Evolutionary conservation across 2,113 vertebrate species (phyloP).

Genomic region (Pleuronectes platessa): DNA sequence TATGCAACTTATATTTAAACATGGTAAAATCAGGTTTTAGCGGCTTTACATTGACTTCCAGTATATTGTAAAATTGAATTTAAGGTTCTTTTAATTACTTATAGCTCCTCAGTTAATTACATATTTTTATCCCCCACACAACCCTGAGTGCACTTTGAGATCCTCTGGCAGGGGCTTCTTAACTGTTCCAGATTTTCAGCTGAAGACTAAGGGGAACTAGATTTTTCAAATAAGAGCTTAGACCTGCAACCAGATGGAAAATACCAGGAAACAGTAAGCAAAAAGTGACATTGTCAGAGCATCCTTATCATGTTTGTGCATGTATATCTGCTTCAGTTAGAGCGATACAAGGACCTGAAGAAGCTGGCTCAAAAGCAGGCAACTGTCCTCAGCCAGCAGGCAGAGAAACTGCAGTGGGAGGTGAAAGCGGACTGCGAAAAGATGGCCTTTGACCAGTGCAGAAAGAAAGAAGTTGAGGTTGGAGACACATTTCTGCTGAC

Average conservation of each 20-base stretch:
- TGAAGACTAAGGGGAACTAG: no score
- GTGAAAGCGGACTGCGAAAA: slow-evolving; percentile 86
- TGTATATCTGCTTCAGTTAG: slow-evolving; percentile 76
- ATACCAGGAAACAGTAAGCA: no score
- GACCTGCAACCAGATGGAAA: not conserved
- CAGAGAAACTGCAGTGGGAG: slow-evolving; percentile 89
- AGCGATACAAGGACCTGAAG: slow-evolving; percentile 89
- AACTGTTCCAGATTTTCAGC: no score
- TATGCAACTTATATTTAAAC: not conserved
- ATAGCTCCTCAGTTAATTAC: no score
- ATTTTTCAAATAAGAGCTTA: not conserved
- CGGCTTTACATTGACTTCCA: no score
- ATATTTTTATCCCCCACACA: no score
- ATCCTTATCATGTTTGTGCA: not conserved
- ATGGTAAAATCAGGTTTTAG: not conserved
- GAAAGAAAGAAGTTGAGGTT: slow-evolving; percentile 87
- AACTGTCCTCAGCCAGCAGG: slow-evolving; percentile 84
- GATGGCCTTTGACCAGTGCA: slow-evolving; percentile 86
- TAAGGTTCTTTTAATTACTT: no score
- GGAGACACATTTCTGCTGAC: not conserved
- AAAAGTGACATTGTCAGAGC: not conserved
- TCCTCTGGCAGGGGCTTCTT: no score
- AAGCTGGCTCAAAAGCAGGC: slow-evolving; percentile 85
- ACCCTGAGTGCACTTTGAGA: no score
- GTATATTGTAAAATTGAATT: no score